Percentiles rank a stretch among this genome's conserved stretches.
Evolutionary conservation across 2,113 vertebrate genomes (phyloP).

Genomic region (Glaucidium brasilianum): DNA sequence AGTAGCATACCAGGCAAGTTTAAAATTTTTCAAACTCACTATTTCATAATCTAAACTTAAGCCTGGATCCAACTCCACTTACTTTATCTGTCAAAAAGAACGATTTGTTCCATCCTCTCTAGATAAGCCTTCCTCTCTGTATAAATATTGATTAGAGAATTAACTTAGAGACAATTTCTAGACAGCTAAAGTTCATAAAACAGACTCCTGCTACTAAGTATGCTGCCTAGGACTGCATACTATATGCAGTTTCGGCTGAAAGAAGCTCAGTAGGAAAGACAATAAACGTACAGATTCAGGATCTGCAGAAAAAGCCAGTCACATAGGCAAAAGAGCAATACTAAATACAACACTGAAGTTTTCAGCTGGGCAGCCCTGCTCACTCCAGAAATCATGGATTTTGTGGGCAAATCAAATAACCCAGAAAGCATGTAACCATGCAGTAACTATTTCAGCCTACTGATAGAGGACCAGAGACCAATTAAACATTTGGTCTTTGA

Average conservation of each 20-base stretch:
- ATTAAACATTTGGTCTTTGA: too few relatives aligned
- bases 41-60: background rate
- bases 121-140: background rate
- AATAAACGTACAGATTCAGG: background rate
- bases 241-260: background rate
- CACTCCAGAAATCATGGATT: background rate
- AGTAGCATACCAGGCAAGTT: background rate
- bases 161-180: background rate
- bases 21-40: background rate
- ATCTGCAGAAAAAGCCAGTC: background rate
- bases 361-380: background rate
- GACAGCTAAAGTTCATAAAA: background rate
- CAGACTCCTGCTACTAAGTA: background rate
- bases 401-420: accelerated
- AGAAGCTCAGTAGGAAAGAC: background rate
- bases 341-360: background rate
- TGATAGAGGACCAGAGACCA: background rate
- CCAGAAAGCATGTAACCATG: background rate
- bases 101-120: background rate
- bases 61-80: background rate
- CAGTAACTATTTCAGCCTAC: background rate
- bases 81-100: background rate
- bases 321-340: background rate
- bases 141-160: background rate
- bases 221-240: background rate